Base-by-base conservation (phyloP, 1,140 invertebrate species). In the Kradibia gibbosae region DNA sequence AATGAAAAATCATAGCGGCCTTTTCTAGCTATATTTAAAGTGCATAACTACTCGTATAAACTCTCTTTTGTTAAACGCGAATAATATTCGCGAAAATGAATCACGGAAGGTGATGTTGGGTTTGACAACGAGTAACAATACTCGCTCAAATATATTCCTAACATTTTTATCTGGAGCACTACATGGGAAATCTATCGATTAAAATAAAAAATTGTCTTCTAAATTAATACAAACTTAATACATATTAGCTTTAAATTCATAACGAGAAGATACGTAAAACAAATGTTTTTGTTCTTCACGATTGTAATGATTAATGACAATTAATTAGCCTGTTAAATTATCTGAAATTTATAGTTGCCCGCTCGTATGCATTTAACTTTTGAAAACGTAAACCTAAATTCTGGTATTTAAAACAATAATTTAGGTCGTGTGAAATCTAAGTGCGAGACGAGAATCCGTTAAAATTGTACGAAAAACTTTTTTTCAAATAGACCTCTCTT, bases 21-120 rank as follows among this genome's bases (percentile, higher is more conserved):
- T 73, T 50, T 36, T 15, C 77, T 39, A 78, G 65, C 17, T 36
- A 25, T 72, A 73, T 73, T 80, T 73, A 80, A 80, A 73, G 42
- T 22, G 75, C 20, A 71, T 45, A 45, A 72, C 65, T 15, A 57
- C 65, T 28, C 53, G 25, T 79, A 57, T 80, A 73, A 80, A 80
- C 67, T 80, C 25, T 39, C 70, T 55, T 53, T 73, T 72, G 78
- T 73, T 80, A 80, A 80, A 48, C 65, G 36, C 78, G 31, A 72
- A 72, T 80, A 60, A 80, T 80, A 80, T 72, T 80, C 39, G 67
- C 50, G 36, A 65, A 75, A 77, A 77, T n/a, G 74, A 65, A 77
- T n/a, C n/a, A n/a, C n/a, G n/a, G n/a, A n/a, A n/a, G n/a, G n/a
- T n/a, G n/a, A n/a, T n/a, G n/a, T n/a, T n/a, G n/a, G n/a, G n/a